A percentile compares a stretch with the other conserved stretches of the same genome.
phyloP scores from a whole-genome alignment of 2,888 invertebrate species.

The Caenorhabditis becei region DNA sequence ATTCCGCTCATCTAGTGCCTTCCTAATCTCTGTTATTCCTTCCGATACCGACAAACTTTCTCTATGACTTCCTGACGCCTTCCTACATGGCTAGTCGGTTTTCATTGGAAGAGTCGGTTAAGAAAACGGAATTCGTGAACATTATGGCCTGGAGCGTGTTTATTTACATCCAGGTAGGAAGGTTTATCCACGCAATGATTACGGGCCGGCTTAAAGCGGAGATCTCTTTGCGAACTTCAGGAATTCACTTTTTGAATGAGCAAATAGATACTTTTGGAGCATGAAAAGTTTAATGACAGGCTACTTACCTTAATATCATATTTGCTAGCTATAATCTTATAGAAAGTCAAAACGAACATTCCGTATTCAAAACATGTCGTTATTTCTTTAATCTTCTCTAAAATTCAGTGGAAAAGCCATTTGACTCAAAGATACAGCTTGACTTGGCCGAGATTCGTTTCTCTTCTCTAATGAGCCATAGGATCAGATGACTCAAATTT shows the following conservation, averaged over 20 bases:
- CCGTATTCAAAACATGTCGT: too few species aligned
- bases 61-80: slow-evolving; percentile 44
- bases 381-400: background rate
- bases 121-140: slow-evolving; percentile 26
- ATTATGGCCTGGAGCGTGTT: slow-evolving; percentile 69
- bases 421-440: background rate
- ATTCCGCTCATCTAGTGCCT: slow-evolving; percentile 30
- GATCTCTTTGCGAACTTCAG: background rate
- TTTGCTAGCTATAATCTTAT: too few species aligned
- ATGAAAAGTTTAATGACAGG: too few species aligned
- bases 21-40: slow-evolving; percentile 42
- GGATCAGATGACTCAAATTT: slow-evolving; percentile 39
- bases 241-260: too few species aligned
- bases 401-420: background rate
- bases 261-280: too few species aligned
- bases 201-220: background rate
- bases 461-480: slow-evolving; percentile 37
- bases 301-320: too few species aligned
- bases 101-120: slow-evolving; percentile 15
- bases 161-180: slow-evolving; percentile 63
- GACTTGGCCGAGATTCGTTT: slow-evolving; percentile 13
- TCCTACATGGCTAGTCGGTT: slow-evolving; percentile 47
- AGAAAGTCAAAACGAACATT: too few species aligned
- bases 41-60: slow-evolving; percentile 6
- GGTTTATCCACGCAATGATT: background rate